Conservation (phyloP, 1,140 invertebrate species). For the Trichonephila inaurata region DNA sequence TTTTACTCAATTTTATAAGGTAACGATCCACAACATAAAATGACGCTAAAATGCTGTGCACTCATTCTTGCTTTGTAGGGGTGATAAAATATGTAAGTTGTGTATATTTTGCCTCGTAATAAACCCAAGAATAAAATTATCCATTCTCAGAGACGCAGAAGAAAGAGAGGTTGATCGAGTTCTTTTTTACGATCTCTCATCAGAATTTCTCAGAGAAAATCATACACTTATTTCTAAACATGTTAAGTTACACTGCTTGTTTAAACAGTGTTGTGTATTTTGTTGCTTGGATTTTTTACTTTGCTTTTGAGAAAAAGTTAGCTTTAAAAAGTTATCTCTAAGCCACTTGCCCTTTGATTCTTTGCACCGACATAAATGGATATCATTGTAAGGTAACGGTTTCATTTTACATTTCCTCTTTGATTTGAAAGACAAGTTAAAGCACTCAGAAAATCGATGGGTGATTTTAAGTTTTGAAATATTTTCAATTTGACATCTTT, state of each 20-base stretch:
- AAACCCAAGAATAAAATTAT: constrained; percentile 11
- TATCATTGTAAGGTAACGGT: no score
- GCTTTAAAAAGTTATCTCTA: not conserved
- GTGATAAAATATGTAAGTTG: constrained; percentile 35
- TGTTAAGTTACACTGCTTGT: not conserved
- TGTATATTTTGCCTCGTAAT: constrained; percentile 38
- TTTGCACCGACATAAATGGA: not conserved
- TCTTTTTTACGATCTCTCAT: constrained; percentile 41
- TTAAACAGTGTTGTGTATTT: not conserved
- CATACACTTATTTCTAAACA: not conserved
- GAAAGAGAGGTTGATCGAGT: constrained; percentile 1
- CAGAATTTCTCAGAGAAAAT: constrained; percentile 18
- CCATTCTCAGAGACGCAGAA: not conserved
- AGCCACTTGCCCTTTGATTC: not conserved
- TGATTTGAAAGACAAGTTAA: no score
- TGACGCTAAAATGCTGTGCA: not conserved
- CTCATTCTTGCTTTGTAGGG: constrained; percentile 17
- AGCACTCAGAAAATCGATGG: no score
- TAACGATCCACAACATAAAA: constrained; percentile 9
- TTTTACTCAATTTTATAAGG: constrained; percentile 16
- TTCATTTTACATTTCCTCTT: no score
- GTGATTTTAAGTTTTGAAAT: no score
- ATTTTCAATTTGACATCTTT: no score
- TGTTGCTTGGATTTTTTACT: not conserved
- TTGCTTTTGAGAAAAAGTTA: not conserved